Base-by-base conservation (phyloP, 2,888 invertebrate species). In the Drosophila austrosaltans region DNA sequence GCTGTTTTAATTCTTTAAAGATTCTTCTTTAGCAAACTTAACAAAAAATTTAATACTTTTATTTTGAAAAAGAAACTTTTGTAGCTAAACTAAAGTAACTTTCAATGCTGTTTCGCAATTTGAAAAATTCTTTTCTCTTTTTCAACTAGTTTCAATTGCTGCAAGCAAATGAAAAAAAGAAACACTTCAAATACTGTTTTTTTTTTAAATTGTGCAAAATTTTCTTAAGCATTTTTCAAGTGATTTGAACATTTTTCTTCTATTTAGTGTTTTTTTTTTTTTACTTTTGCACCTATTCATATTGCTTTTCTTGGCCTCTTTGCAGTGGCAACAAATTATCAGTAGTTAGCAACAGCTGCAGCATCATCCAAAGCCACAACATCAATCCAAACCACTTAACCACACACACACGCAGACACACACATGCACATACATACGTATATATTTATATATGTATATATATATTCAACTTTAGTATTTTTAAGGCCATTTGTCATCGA, bases 401-500 rank as follows among this genome's bases (percentile, higher is more conserved):
- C 69, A n/a, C 40, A 74, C 40, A 30, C 53, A 53, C 53, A 58
- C 57, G 54, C 3, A 36, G 25, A 42, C 36, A 53, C 61, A 62
- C 39, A 10, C 12, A 48, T 30, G 25, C 36, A 22, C 44, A 48
- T 68, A 12, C 40, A 71, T 20, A 2, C 25, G 30, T 44, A 63
- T 48, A 62, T 2, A 12, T 25, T 25, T 66, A 39, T n/a, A 62
- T 54, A 20, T 3, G 2, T 16, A 48, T 10, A 48, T 16, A 12
- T 48, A 48, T 22, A 48, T 57, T 48, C 32, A 32, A 22, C n/a
- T 39, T 57, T 44, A 40, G 42, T 36, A 48, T 76, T 61, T 72
- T 54, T 78, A 75, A 66, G 56, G 53, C 63, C 61, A 77, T 75
- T 78, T 81, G 69, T 64, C 75, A 76, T 71, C 53, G 22, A 68